Conservation (phyloP, 1,140 invertebrate genomes). For the Nebria ingens region DNA sequence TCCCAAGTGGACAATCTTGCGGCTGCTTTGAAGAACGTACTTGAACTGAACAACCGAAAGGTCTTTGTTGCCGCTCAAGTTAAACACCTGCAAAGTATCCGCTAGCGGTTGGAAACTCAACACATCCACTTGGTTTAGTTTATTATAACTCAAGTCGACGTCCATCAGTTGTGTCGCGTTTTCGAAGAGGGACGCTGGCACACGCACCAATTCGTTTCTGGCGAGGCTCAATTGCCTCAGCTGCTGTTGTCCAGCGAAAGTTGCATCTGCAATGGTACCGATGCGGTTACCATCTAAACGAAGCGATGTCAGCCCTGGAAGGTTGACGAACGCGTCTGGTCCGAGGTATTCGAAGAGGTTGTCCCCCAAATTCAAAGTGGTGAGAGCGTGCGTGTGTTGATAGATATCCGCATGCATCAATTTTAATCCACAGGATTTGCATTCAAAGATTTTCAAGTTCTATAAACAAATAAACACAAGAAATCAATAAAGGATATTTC, state of each 20-base stretch:
- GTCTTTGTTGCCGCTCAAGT: conserved; percentile 53
- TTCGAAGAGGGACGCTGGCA: conserved; percentile 52
- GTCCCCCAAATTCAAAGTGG: conserved; percentile 60
- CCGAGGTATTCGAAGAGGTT: conserved; percentile 63
- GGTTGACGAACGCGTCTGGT: conserved; percentile 54
- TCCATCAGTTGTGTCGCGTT: conserved; percentile 51
- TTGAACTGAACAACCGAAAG: conserved; percentile 33
- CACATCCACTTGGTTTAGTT: conserved; percentile 50
- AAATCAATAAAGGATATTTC: conserved; percentile 13
- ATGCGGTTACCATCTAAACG: conserved; percentile 65
- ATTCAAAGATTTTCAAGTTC: conserved; percentile 55
- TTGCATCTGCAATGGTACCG: conserved; percentile 52
- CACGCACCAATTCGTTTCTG: conserved; percentile 55
- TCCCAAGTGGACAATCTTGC: conserved; percentile 39
- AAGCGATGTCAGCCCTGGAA: conserved; percentile 53
- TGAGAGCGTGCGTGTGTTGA: conserved; percentile 51
- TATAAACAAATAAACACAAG: conserved; percentile 32
- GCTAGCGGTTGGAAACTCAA: conserved; percentile 43
- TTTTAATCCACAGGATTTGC: conserved; percentile 54
- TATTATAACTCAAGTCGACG: conserved; percentile 62
- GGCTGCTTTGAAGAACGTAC: conserved; percentile 41
- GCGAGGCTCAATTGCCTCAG: conserved; percentile 47
- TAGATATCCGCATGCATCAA: conserved; percentile 63
- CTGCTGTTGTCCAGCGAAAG: conserved; percentile 49
- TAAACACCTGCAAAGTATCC: conserved; percentile 44